Percentiles rank a stretch among this genome's conserved stretches.
Conservation (phyloP, 2,888 invertebrate species). For the Exocentrus adspersus region DNA sequence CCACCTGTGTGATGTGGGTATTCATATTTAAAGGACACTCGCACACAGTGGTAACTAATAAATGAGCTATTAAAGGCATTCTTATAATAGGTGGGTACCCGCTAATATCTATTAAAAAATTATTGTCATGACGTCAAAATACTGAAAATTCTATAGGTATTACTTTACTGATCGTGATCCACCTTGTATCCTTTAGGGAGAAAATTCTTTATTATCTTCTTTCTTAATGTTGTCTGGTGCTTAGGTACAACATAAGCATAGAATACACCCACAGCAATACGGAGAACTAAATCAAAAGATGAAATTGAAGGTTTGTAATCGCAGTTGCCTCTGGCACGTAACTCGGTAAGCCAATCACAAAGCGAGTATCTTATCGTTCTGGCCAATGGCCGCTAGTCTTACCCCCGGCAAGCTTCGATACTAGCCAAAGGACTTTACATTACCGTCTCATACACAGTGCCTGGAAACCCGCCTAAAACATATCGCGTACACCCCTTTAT, state of each 20-base stretch:
- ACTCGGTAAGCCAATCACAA: slow-evolving; percentile 62
- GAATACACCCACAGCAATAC: slow-evolving; percentile 55
- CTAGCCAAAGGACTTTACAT: slow-evolving; percentile 59
- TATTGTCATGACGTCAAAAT: too few species aligned
- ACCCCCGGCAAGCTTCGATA: slow-evolving; percentile 59
- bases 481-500: slow-evolving; percentile 36
- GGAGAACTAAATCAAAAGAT: slow-evolving; percentile 61
- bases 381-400: slow-evolving; percentile 64
- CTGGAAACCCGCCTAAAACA: slow-evolving; percentile 58
- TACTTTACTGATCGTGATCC: too few species aligned
- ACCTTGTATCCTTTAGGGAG: slow-evolving; percentile 50
- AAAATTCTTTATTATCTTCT: slow-evolving; percentile 27
- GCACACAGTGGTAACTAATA: too few species aligned
- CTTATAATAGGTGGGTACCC: too few species aligned
- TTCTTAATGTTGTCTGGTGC: slow-evolving; percentile 41
- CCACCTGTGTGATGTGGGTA: too few species aligned
- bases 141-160: too few species aligned
- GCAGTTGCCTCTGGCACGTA: slow-evolving; percentile 60
- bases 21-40: too few species aligned
- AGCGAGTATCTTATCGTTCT: slow-evolving; percentile 57
- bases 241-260: slow-evolving; percentile 41
- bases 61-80: too few species aligned
- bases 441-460: slow-evolving; percentile 56
- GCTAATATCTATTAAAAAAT: too few species aligned
- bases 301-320: slow-evolving; percentile 62